Conservation (phyloP, 1,140 invertebrate species). For the Gryon sp. region DNA sequence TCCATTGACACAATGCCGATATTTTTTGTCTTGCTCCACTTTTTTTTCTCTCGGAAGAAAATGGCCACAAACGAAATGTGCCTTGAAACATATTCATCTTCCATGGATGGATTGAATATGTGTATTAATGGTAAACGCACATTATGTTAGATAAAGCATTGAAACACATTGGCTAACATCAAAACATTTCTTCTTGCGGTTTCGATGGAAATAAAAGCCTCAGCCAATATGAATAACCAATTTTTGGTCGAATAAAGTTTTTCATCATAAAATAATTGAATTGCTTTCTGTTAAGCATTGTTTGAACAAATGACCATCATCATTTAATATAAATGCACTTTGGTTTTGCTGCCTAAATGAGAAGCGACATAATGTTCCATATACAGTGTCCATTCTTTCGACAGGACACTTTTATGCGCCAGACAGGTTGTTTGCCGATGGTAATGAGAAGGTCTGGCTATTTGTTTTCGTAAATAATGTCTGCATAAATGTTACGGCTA, state of each 20-base stretch:
- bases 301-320: conserved; percentile 44
- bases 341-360: conserved; percentile 27
- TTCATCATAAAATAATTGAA: conserved; percentile 59
- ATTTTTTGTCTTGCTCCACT: conserved; percentile 46
- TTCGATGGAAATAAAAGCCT: conserved; percentile 35
- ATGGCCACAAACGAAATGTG: conserved; percentile 71
- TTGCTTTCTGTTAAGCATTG: conserved; percentile 46
- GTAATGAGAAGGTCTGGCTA: conserved; percentile 11
- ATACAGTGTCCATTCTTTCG: conserved; percentile 1
- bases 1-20: conserved; percentile 65
- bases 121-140: conserved; percentile 30
- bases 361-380: conserved; percentile 4
- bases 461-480: conserved; percentile 2
- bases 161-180: conserved; percentile 45
- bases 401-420: conserved; percentile 7
- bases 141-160: conserved; percentile 21
- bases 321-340: conserved; percentile 41
- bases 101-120: conserved; percentile 62
- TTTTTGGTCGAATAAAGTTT: conserved; percentile 45
- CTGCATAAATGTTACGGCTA: too few species aligned
- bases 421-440: conserved; percentile 12
- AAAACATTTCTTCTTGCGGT: conserved; percentile 52
- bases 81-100: conserved; percentile 66
- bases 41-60: conserved; percentile 62
- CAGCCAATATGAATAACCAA: conserved; percentile 59